A percentile compares a stretch with the other conserved stretches of the same genome.
Conservation (phyloP, 2,888 invertebrate genomes). For the Blastobasis lacticolella region DNA sequence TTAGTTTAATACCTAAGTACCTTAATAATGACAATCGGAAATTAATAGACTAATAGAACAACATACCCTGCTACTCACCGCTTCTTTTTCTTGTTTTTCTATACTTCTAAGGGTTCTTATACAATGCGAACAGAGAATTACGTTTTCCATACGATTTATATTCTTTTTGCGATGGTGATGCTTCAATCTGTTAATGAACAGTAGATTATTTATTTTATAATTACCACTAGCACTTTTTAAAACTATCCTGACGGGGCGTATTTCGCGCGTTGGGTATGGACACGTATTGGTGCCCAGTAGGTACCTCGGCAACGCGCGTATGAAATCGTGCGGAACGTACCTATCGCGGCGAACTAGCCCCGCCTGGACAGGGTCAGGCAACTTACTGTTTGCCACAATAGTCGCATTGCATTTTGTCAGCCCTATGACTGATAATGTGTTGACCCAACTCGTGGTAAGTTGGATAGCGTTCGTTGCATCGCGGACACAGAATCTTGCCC, state of each 20-base stretch:
- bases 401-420: slow-evolving; percentile 56
- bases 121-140: slow-evolving; percentile 59
- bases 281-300: no score
- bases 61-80: slow-evolving; percentile 51
- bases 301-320: no score
- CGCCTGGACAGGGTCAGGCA: neutral
- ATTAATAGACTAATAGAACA: no score
- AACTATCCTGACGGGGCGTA: no score
- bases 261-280: no score
- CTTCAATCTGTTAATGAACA: slow-evolving; percentile 38
- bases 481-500: slow-evolving; percentile 57
- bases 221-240: no score
- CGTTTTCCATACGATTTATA: slow-evolving; percentile 61
- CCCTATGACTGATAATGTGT: slow-evolving; percentile 51
- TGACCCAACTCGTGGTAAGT: slow-evolving; percentile 60
- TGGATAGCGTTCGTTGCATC: slow-evolving; percentile 56
- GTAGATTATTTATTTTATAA: no score
- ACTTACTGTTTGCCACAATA: slow-evolving; percentile 63
- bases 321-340: no score
- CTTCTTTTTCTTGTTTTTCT: slow-evolving; percentile 64
- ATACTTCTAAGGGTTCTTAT: slow-evolving; percentile 48
- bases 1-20: no score
- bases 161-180: slow-evolving; percentile 65
- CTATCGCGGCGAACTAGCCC: no score
- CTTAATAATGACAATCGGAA: no score